A percentile compares a stretch with the other conserved stretches of the same genome.
Evolutionary conservation across 2,113 vertebrate genomes (phyloP).

Genomic region (Bufo gargarizans): DNA sequence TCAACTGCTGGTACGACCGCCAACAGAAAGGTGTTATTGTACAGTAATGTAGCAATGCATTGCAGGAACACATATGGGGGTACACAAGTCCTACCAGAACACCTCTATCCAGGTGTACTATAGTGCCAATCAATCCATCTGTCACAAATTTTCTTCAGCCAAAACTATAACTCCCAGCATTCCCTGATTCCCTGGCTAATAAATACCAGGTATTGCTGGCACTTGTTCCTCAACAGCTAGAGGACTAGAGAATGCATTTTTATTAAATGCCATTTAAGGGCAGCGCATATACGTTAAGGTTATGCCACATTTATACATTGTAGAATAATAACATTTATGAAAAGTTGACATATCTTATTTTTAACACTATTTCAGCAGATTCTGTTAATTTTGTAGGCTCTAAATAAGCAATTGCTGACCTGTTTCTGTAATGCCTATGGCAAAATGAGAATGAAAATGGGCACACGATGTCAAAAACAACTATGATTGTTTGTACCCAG

Average conservation of each 20-base stretch:
- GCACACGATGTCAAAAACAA: background rate
- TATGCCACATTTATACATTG: background rate
- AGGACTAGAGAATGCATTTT: background rate
- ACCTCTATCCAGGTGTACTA: background rate
- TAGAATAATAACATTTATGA: background rate
- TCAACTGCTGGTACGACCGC: background rate
- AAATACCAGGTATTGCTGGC: background rate
- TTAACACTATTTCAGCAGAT: background rate
- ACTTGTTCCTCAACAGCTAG: background rate
- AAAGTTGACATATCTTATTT: background rate
- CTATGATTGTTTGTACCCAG: background rate
- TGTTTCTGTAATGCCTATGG: background rate
- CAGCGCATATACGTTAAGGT: background rate
- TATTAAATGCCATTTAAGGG: background rate
- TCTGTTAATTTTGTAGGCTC: background rate
- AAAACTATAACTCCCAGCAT: background rate
- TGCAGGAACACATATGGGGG: conserved; percentile 15
- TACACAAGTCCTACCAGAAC: background rate
- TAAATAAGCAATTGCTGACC: background rate
- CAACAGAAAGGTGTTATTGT: background rate
- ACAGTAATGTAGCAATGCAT: conserved; percentile 39
- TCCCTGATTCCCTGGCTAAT: background rate
- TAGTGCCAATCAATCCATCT: background rate
- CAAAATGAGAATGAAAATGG: background rate
- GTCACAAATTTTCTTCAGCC: background rate